These are phyloP conservation scores for Syrrhaptes paradoxus DNA, from an alignment of 2,113 vertebrate genomes.

Conservation along the genomic window DNA sequence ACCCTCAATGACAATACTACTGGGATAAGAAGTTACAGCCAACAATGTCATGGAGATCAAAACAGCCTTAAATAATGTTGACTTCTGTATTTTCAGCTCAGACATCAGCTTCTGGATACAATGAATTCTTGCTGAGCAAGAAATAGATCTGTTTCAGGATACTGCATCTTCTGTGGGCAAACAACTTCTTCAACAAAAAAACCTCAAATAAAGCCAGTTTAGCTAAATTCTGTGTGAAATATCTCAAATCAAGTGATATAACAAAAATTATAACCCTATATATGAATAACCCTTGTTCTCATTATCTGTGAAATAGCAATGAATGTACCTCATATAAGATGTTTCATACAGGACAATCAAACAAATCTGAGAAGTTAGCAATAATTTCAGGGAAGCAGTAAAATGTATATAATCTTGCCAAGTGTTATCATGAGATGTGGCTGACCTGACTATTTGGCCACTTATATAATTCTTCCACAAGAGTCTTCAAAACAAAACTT, in stretches of 20 bases:
- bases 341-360: not conserved
- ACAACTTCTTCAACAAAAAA: not conserved
- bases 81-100: slow-evolving; percentile 35
- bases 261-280: not conserved
- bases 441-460: not conserved
- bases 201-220: not conserved
- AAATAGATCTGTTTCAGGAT: not conserved
- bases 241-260: not conserved
- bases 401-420: not conserved
- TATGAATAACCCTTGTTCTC: not conserved
- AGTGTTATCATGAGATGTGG: not conserved
- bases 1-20: slow-evolving; percentile 47
- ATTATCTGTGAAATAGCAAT: not conserved
- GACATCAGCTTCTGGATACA: slow-evolving; percentile 9
- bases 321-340: not conserved
- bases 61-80: slow-evolving; percentile 50
- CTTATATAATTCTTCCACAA: not conserved
- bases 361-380: not conserved
- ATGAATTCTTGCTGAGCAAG: not conserved
- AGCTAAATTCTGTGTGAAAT: not conserved
- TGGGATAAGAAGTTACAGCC: slow-evolving; percentile 41
- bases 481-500: not conserved
- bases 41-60: slow-evolving; percentile 53
- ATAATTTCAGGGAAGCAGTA: not conserved
- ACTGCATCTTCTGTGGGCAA: not conserved